Percentiles rank a stretch among this genome's conserved stretches.
phyloP scores from a whole-genome alignment of 2,113 vertebrate genomes.

The Oenanthe oenanthe region DNA sequence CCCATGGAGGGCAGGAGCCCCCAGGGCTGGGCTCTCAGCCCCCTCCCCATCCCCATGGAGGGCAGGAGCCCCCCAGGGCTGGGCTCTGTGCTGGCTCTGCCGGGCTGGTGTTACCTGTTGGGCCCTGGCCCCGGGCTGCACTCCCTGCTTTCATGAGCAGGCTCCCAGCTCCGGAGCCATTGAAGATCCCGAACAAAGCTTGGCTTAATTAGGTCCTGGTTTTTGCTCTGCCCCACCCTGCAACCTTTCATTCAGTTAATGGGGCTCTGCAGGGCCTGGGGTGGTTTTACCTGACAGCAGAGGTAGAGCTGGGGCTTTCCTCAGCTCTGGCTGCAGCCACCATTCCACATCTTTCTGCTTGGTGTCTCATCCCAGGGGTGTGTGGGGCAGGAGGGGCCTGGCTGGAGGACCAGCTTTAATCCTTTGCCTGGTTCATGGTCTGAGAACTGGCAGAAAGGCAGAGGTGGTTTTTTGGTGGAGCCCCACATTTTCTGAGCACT shows the following conservation, averaged over 20 bases:
- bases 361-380: background rate
- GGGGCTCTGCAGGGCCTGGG: background rate
- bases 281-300: background rate
- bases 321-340: rapidly evolving
- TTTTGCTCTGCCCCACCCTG: slow-evolving; percentile 9
- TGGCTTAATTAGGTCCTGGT: background rate
- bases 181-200: background rate
- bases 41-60: rapidly evolving
- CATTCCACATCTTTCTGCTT: rapidly evolving
- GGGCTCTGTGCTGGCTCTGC: background rate
- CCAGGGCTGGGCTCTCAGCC: background rate
- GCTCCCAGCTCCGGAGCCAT: background rate
- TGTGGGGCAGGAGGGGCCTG: background rate
- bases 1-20: too few relatives aligned
- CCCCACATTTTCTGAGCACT: rapidly evolving
- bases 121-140: background rate
- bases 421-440: background rate
- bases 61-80: rapidly evolving
- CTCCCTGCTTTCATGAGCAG: background rate
- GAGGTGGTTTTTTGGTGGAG: background rate
- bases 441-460: background rate
- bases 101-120: background rate
- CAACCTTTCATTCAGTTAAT: background rate
- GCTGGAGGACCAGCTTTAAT: background rate
- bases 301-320: background rate